phyloP scores from a whole-genome alignment of 2,113 vertebrate species.

The Odontophorus gujanensis region DNA sequence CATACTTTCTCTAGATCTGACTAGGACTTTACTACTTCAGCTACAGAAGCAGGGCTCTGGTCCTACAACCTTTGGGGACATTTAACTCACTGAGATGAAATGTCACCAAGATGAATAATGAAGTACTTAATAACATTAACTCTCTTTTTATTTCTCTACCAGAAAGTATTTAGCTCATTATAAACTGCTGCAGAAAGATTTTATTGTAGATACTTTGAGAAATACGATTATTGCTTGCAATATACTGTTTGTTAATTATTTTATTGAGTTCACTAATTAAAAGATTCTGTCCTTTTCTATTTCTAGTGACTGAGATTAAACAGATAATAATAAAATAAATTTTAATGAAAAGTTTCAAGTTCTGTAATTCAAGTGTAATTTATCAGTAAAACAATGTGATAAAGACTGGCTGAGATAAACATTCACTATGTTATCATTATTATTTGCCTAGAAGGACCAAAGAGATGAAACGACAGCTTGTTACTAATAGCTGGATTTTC shows the following conservation, averaged over 20 bases:
- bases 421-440: constrained; percentile 9
- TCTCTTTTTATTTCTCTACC: constrained; percentile 3
- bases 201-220: constrained; percentile 14
- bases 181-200: constrained; percentile 18
- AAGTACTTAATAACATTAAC: constrained; percentile 19
- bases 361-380: constrained; percentile 24
- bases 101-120: neutral
- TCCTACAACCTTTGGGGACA: neutral
- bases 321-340: constrained; percentile 27
- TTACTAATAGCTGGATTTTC: constrained; percentile 20
- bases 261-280: constrained; percentile 41
- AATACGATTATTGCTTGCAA: constrained; percentile 24
- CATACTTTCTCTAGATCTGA: neutral
- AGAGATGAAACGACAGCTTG: constrained; percentile 4
- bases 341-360: constrained; percentile 27
- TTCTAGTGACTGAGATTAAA: neutral
- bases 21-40: neutral
- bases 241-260: constrained; percentile 57
- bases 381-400: neutral
- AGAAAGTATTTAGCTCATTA: constrained; percentile 29
- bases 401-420: constrained; percentile 32
- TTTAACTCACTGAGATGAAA: neutral
- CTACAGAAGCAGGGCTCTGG: neutral
- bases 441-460: constrained; percentile 13
- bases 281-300: constrained; percentile 27